Evolutionary conservation across 2,888 invertebrate species (phyloP).

Genomic region (Troglohyphantes excavatus): DNA sequence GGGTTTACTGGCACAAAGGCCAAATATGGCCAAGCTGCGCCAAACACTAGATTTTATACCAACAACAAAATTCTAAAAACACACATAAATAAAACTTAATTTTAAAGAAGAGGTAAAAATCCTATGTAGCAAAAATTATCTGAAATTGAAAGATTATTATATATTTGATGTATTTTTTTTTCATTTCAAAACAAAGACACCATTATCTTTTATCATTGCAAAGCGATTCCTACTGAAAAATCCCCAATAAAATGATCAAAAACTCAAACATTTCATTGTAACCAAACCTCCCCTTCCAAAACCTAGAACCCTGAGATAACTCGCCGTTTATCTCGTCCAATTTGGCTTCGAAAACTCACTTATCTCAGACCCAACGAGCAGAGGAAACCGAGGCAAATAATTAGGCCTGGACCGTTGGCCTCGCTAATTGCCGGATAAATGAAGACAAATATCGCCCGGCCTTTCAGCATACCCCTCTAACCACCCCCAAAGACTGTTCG

Average conservation of each 20-base stretch:
- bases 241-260: neutral
- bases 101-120: no score
- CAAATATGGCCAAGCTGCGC: no score
- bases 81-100: no score
- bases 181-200: no score
- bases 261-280: neutral
- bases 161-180: no score
- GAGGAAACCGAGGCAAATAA: slow-evolving; percentile 47
- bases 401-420: slow-evolving; percentile 48
- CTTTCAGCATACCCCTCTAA: neutral
- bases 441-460: slow-evolving; percentile 57
- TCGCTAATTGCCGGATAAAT: slow-evolving; percentile 63
- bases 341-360: slow-evolving; percentile 63
- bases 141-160: no score
- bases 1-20: no score
- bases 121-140: no score
- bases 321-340: slow-evolving; percentile 44
- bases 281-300: neutral
- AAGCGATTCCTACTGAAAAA: neutral
- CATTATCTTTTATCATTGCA: no score
- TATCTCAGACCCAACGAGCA: slow-evolving; percentile 20
- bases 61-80: no score
- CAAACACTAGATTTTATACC: no score
- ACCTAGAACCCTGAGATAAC: neutral
- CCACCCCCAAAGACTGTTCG: slow-evolving; percentile 28